Conservation (phyloP, 2,888 invertebrate species). For the Agriopis aurantiaria region DNA sequence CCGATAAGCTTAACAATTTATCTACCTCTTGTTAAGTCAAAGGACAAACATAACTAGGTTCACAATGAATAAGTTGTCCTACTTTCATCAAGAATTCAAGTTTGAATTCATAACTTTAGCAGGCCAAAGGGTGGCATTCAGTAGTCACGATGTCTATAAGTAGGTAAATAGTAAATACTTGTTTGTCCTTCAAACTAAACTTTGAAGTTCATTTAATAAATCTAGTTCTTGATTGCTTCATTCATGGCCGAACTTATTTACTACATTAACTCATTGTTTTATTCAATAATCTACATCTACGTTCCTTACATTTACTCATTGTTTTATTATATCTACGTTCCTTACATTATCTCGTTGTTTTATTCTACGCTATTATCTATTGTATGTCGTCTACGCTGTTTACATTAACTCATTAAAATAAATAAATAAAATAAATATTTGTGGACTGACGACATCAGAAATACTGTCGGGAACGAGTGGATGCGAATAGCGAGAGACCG, state of each 20-base stretch:
- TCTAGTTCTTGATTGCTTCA: slow-evolving; percentile 11
- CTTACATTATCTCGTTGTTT: no score
- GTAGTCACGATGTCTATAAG: neutral
- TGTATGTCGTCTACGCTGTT: no score
- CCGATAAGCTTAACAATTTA: no score
- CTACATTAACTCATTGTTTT: neutral
- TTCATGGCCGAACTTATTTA: slow-evolving; percentile 5
- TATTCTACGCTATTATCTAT: no score
- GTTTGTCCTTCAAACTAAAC: slow-evolving; percentile 16
- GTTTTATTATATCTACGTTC: no score
- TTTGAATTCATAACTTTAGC: slow-evolving; percentile 12
- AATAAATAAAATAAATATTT: no score
- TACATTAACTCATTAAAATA: no score
- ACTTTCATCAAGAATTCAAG: slow-evolving; percentile 10
- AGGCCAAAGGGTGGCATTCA: neutral
- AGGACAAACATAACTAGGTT: neutral
- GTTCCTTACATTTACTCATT: neutral
- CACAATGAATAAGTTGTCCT: slow-evolving; percentile 7
- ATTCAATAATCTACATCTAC: neutral
- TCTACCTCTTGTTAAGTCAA: no score
- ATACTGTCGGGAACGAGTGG: no score
- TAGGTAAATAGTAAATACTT: neutral
- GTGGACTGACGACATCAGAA: no score
- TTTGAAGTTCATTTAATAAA: slow-evolving; percentile 1
- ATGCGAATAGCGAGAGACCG: no score